Evolutionary conservation across 2,888 invertebrate genomes (phyloP).

Genomic region (Lamproptera curius): DNA sequence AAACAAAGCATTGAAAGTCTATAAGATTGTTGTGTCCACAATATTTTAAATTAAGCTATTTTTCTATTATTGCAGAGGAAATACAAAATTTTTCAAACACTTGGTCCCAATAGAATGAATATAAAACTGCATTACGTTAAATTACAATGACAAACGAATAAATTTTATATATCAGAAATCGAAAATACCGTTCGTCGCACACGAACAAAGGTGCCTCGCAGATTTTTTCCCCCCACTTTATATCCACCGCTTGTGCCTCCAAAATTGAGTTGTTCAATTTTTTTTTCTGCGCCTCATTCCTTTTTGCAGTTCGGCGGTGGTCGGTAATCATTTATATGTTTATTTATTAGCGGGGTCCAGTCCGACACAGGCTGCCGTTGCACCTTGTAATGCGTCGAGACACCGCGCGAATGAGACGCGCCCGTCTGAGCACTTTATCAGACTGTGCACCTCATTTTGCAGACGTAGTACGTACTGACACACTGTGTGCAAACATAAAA

Average conservation of each 20-base stretch:
- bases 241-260: constrained; percentile 65
- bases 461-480: not conserved
- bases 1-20: too few species aligned
- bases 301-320: constrained; percentile 67
- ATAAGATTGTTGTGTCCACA: too few species aligned
- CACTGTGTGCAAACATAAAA: too few species aligned
- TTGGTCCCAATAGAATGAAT: too few species aligned
- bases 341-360: constrained; percentile 53
- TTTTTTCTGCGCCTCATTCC: constrained; percentile 45
- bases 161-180: too few species aligned
- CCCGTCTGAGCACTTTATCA: constrained; percentile 25
- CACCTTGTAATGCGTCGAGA: constrained; percentile 21
- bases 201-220: constrained; percentile 46
- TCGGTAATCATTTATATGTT: constrained; percentile 65
- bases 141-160: too few species aligned
- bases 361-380: constrained; percentile 23
- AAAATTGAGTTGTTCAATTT: constrained; percentile 75
- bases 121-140: too few species aligned
- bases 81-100: too few species aligned
- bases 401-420: not conserved
- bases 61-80: too few species aligned
- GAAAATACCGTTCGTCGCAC: constrained; percentile 29
- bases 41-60: too few species aligned
- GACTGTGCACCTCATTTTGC: constrained; percentile 2
- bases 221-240: constrained; percentile 62